Conservation (phyloP, 2,113 vertebrate species). For the Leptobrachium ailaonicum region DNA sequence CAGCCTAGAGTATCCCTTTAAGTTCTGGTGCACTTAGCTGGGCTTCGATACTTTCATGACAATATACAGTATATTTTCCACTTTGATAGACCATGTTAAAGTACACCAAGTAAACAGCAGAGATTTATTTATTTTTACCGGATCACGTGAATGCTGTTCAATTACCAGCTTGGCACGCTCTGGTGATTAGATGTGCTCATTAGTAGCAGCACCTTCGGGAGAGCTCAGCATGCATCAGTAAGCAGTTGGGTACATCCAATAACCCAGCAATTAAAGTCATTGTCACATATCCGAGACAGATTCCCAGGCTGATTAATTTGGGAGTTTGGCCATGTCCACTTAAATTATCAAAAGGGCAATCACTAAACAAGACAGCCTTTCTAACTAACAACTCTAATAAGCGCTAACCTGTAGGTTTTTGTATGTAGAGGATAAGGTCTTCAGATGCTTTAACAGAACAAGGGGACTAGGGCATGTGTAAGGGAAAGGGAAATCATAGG, state of each 20-base stretch:
- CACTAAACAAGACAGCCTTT: neutral
- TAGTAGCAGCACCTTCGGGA: slow-evolving; percentile 47
- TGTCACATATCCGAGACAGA: neutral
- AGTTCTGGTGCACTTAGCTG: too few species aligned
- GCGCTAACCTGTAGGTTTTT: too few species aligned
- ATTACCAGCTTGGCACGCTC: slow-evolving; percentile 49
- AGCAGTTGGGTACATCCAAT: slow-evolving; percentile 28
- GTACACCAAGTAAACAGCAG: slow-evolving; percentile 20
- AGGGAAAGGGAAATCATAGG: too few species aligned
- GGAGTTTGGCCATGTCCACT: neutral
- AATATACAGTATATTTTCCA: too few species aligned
- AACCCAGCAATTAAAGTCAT: slow-evolving; percentile 26
- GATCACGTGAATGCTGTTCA: slow-evolving; percentile 48
- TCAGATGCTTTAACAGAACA: too few species aligned
- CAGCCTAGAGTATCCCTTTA: too few species aligned
- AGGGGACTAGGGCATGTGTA: too few species aligned
- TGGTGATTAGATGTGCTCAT: slow-evolving; percentile 35
- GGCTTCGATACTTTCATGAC: too few species aligned
- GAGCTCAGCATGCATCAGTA: slow-evolving; percentile 50
- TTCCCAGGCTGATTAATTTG: neutral
- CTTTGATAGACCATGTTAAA: too few species aligned
- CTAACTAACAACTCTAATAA: too few species aligned
- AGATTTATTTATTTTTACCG: slow-evolving; percentile 22
- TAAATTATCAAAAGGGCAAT: too few species aligned
- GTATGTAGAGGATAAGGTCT: too few species aligned